A percentile compares a stretch with the other conserved stretches of the same genome.
Evolutionary conservation across 2,888 invertebrate genomes (phyloP).

Genomic region (Neoascia interrupta): DNA sequence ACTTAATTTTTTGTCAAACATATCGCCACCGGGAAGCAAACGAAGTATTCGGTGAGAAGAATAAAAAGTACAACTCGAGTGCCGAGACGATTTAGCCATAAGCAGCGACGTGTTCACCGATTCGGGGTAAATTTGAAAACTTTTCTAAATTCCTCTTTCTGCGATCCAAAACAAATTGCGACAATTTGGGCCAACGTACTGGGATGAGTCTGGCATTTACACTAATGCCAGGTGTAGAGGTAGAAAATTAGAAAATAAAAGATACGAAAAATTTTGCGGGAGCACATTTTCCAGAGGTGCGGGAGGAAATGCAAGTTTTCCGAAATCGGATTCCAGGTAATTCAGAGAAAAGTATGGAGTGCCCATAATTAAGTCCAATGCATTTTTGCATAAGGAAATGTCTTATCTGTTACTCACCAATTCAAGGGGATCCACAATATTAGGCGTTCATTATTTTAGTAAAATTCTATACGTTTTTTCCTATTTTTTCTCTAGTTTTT

Average conservation of each 20-base stretch:
- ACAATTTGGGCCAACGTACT: constrained; percentile 17
- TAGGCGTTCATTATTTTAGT: constrained; percentile 67
- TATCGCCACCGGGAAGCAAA: constrained; percentile 36
- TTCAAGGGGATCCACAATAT: constrained; percentile 83
- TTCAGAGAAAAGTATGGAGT: not conserved
- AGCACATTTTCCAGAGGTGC: constrained; percentile 44
- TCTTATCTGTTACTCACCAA: constrained; percentile 81
- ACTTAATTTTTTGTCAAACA: constrained; percentile 45
- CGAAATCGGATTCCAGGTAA: too few relatives aligned
- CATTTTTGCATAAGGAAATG: constrained; percentile 9
- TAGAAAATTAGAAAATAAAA: constrained; percentile 27
- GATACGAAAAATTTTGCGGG: constrained; percentile 27
- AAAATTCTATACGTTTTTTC: constrained; percentile 28
- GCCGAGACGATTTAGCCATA: constrained; percentile 44
- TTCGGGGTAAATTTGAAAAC: constrained; percentile 5
- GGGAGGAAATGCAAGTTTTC: not conserved
- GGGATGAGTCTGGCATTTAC: constrained; percentile 13
- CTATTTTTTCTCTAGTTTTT: constrained; percentile 34
- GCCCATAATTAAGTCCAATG: constrained; percentile 2
- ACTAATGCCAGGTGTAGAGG: too few relatives aligned
- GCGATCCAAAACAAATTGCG: constrained; percentile 27
- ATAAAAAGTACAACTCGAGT: constrained; percentile 39
- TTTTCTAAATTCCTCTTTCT: constrained; percentile 14
- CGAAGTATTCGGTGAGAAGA: constrained; percentile 23
- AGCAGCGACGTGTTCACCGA: constrained; percentile 54